These are phyloP conservation scores for Scotopteryx bipunctaria DNA, from an alignment of 2,888 invertebrate species.

Conservation along the genomic window DNA sequence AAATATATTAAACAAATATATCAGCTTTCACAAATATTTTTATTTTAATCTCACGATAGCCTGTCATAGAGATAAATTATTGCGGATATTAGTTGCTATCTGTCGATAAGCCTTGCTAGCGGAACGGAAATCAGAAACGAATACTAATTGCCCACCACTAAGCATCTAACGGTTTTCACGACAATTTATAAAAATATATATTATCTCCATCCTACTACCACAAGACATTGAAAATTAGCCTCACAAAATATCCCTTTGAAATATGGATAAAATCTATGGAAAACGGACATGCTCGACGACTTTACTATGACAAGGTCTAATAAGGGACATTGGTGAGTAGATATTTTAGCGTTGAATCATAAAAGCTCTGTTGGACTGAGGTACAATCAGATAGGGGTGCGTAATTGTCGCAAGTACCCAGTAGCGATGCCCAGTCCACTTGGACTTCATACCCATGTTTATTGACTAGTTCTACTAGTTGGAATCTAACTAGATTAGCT, in stretches of 20 bases:
- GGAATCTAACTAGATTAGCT: slow-evolving; percentile 68
- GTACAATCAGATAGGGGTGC: slow-evolving; percentile 51
- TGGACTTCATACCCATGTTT: slow-evolving; percentile 61
- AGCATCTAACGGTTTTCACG: slow-evolving; percentile 7
- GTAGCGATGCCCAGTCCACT: slow-evolving; percentile 39
- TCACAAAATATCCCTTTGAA: too few species aligned
- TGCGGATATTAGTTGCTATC: slow-evolving; percentile 17
- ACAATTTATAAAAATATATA: not conserved
- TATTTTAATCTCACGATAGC: not conserved
- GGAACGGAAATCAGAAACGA: slow-evolving; percentile 19
- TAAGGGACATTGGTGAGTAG: slow-evolving; percentile 37
- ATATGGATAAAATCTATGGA: too few species aligned
- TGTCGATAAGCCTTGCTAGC: slow-evolving; percentile 12
- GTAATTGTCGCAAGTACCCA: slow-evolving; percentile 51
- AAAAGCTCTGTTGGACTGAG: slow-evolving; percentile 40
- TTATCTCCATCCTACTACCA: too few species aligned
- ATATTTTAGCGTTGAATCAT: slow-evolving; percentile 44
- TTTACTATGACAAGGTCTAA: slow-evolving; percentile 40
- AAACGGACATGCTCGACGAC: slow-evolving; percentile 12
- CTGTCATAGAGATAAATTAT: slow-evolving; percentile 1
- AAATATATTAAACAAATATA: not conserved
- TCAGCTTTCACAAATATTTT: not conserved
- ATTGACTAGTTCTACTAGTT: slow-evolving; percentile 56
- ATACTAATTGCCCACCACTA: slow-evolving; percentile 12
- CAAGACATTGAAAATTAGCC: too few species aligned